Conservation (phyloP, 2,888 invertebrate genomes). For the Eutolmus rufibarbis region DNA sequence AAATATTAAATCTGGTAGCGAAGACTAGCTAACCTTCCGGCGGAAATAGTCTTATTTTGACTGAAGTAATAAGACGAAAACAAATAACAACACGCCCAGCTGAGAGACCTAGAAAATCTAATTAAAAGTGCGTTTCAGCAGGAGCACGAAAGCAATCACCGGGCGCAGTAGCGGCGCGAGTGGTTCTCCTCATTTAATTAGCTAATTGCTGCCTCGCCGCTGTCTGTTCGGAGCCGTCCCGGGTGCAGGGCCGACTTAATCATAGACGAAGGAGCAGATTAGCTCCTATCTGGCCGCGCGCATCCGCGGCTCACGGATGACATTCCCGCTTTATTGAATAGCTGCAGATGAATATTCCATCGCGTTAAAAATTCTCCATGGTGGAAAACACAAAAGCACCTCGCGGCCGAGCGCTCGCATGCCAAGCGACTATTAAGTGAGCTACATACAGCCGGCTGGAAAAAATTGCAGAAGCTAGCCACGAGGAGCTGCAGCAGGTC, state of each 20-base stretch:
- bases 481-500: background rate
- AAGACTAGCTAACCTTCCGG: background rate
- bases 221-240: conserved; percentile 9
- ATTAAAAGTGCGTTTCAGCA: conserved; percentile 30
- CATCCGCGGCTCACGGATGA: background rate
- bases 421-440: conserved; percentile 13
- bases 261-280: conserved; percentile 20
- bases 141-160: conserved; percentile 25
- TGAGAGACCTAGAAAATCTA: conserved; percentile 7
- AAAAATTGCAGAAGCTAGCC: background rate
- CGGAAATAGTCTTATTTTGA: background rate
- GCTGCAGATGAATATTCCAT: conserved; percentile 11
- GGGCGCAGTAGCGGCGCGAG: background rate
- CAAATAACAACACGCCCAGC: background rate
- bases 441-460: background rate
- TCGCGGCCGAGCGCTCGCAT: background rate
- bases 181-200: conserved; percentile 26
- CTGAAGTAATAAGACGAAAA: background rate
- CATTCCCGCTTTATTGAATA: background rate
- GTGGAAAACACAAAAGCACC: conserved; percentile 2
- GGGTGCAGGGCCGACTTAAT: conserved; percentile 9
- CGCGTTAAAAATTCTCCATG: background rate
- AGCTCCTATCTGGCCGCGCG: conserved; percentile 9
- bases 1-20: background rate
- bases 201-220: conserved; percentile 4